Evolutionary conservation across 2,888 invertebrate species (phyloP).

Genomic region (Matsumyia berberina): DNA sequence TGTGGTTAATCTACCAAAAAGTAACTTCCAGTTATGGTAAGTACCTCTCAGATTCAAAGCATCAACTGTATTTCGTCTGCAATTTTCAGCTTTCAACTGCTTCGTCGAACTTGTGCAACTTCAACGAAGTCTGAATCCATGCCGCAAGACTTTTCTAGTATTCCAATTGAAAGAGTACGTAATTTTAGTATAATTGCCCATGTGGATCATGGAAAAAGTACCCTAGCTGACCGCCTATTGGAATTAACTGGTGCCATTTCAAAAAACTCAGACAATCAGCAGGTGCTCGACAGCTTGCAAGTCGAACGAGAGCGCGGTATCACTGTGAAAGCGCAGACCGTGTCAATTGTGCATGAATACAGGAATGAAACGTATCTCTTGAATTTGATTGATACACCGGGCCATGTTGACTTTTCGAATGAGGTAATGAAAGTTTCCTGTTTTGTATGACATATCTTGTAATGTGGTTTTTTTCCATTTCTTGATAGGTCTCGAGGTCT

Average conservation of each 20-base stretch:
- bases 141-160: constrained; percentile 77
- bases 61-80: not conserved
- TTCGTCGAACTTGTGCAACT: constrained; percentile 33
- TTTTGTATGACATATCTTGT: not conserved
- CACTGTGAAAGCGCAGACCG: constrained; percentile 99
- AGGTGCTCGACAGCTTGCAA: constrained; percentile 91
- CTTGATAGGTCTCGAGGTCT: constrained; percentile 90
- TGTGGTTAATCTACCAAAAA: constrained; percentile 1
- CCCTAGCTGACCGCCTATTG: constrained; percentile 96
- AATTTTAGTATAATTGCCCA: constrained; percentile 99
- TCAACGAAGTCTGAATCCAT: constrained; percentile 1
- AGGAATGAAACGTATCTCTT: constrained; percentile 90
- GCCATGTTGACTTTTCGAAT: constrained; percentile 98
- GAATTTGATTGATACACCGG: constrained; percentile 98
- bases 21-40: constrained; percentile 24
- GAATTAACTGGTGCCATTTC: constrained; percentile 94
- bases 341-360: constrained; percentile 91
- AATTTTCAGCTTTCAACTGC: constrained; percentile 17
- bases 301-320: constrained; percentile 98
- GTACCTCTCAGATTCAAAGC: too few species aligned
- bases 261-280: constrained; percentile 87
- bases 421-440: constrained; percentile 87
- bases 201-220: constrained; percentile 99
- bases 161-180: constrained; percentile 86
- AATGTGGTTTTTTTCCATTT: not conserved